Evolutionary conservation across 2,888 invertebrate genomes (phyloP).

Genomic region (Drosophila mimetica): DNA sequence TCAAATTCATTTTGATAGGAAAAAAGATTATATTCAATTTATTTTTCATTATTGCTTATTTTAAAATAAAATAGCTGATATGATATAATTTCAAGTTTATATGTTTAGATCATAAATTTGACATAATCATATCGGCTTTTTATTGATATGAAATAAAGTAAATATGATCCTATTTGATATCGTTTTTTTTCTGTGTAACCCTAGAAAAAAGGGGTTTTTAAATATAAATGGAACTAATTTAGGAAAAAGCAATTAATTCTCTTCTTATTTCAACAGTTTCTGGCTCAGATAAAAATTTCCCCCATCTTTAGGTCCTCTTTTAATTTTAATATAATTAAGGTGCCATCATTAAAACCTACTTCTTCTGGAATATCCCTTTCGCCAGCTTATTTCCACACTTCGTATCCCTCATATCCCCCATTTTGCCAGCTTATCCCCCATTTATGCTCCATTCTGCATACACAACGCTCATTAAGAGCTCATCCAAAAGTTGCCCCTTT

Average conservation of each 20-base stretch:
- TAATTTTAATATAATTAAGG: conserved; percentile 37
- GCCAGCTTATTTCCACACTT: conserved; percentile 25
- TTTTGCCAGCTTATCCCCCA: conserved; percentile 40
- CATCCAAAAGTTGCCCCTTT: conserved; percentile 45
- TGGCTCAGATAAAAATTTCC: background rate
- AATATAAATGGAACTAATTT: too few species aligned
- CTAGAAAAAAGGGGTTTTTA: too few species aligned
- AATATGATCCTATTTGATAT: too few species aligned
- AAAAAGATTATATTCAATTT: too few species aligned
- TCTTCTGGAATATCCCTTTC: conserved; percentile 27
- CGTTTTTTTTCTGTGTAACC: too few species aligned
- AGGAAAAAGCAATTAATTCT: conserved; percentile 2
- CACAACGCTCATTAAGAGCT: conserved; percentile 48
- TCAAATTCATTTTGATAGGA: too few species aligned
- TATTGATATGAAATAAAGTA: too few species aligned
- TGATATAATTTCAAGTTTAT: too few species aligned
- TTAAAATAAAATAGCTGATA: too few species aligned
- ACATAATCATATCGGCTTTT: too few species aligned
- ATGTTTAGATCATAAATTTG: too few species aligned
- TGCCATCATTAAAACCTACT: conserved; percentile 25
- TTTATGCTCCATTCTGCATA: conserved; percentile 39
- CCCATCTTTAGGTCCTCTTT: background rate
- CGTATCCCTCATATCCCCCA: conserved; percentile 16
- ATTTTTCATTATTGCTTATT: too few species aligned
- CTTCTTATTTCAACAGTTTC: background rate